These are phyloP conservation scores for Hypselothyrea guttata DNA, from an alignment of 2,888 invertebrate species.

Conservation along the genomic window DNA sequence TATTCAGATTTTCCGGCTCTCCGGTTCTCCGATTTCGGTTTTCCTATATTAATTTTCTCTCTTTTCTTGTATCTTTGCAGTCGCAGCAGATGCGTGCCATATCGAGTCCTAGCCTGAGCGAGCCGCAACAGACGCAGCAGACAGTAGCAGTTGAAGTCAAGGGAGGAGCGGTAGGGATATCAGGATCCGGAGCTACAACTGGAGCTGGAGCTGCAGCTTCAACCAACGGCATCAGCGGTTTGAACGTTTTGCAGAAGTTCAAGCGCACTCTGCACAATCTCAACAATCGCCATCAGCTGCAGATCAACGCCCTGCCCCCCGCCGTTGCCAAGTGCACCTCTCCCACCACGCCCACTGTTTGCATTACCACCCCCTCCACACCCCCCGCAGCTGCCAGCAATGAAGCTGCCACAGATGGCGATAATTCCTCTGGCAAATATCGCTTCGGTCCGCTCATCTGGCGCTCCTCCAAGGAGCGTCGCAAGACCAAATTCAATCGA, in stretches of 20 bases:
- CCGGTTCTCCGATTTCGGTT: too few relatives aligned
- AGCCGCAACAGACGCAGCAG: constrained; percentile 6
- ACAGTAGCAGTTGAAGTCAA: constrained; percentile 14
- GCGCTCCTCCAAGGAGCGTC: constrained; percentile 88
- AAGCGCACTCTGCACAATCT: constrained; percentile 86
- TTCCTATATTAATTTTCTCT: not conserved
- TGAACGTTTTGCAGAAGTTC: constrained; percentile 87
- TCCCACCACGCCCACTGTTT: constrained; percentile 41
- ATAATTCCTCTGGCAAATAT: constrained; percentile 73
- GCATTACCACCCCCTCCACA: constrained; percentile 28
- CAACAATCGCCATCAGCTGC: constrained; percentile 71
- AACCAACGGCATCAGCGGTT: constrained; percentile 9
- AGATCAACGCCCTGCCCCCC: constrained; percentile 48
- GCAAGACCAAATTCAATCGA: constrained; percentile 87
- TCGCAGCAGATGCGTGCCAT: constrained; percentile 81
- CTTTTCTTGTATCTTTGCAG: constrained; percentile 55
- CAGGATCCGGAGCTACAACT: constrained; percentile 7
- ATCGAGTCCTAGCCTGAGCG: constrained; percentile 81
- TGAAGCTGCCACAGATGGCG: constrained; percentile 15
- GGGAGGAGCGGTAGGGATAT: constrained; percentile 17
- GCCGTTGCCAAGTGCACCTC: constrained; percentile 30
- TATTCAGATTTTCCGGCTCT: not conserved
- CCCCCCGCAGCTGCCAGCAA: not conserved
- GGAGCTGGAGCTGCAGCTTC: constrained; percentile 13
- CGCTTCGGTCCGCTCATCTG: constrained; percentile 88